Evolutionary conservation across 2,888 invertebrate species (phyloP).

Genomic region (Saturnia japonica): DNA sequence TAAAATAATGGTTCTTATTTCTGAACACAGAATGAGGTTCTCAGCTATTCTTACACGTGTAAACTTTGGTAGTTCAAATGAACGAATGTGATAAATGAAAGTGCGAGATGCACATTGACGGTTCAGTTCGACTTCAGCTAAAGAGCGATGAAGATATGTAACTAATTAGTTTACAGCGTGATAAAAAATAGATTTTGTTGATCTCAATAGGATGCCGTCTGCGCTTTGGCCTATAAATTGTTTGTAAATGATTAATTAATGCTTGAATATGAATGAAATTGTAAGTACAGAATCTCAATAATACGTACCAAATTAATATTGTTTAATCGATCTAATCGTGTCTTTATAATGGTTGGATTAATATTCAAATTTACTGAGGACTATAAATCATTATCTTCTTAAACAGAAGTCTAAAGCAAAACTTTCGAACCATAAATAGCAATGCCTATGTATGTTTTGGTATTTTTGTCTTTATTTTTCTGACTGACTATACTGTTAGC

Average conservation of each 20-base stretch:
- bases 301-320: not conserved
- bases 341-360: not conserved
- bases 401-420: not conserved
- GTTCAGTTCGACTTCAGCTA: conserved; percentile 31
- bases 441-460: no score
- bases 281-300: not conserved
- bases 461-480: no score
- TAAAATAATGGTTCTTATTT: not conserved
- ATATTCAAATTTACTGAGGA: not conserved
- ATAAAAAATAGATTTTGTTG: conserved; percentile 70
- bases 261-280: conserved; percentile 28
- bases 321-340: not conserved
- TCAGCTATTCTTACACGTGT: not conserved
- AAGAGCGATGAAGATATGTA: conserved; percentile 46
- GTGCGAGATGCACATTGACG: conserved; percentile 45
- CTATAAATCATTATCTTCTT: not conserved
- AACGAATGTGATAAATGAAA: conserved; percentile 50
- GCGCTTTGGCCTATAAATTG: conserved; percentile 68
- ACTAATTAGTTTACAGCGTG: conserved; percentile 54
- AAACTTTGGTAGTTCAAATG: conserved; percentile 29
- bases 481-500: no score
- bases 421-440: no score
- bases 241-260: conserved; percentile 41
- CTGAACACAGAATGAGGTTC: not conserved
- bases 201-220: conserved; percentile 48